Conservation (phyloP, 2,113 vertebrate species). For the Phalacrocorax carbo region DNA sequence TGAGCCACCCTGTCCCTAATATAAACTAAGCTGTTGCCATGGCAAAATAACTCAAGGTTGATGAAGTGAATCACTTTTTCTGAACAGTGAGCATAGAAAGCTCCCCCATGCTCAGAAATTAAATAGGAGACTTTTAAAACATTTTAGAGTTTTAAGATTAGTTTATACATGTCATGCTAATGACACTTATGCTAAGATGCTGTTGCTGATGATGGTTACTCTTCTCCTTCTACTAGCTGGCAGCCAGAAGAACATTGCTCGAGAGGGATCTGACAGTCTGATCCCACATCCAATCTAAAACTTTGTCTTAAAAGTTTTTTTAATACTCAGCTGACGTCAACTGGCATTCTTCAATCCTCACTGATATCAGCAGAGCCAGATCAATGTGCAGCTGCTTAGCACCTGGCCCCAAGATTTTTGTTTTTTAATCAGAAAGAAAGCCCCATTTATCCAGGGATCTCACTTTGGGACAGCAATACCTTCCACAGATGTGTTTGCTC, state of each 20-base stretch:
- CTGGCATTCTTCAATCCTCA: background rate
- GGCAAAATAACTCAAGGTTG: background rate
- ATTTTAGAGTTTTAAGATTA: background rate
- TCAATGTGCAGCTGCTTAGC: constrained; percentile 48
- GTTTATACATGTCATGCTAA: background rate
- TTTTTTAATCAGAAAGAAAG: constrained; percentile 31
- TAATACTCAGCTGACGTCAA: constrained; percentile 16
- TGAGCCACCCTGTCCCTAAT: background rate
- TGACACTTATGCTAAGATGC: background rate
- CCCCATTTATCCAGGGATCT: background rate
- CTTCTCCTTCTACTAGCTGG: background rate
- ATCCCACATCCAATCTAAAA: background rate
- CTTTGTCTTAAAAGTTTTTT: background rate
- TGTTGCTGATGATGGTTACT: background rate
- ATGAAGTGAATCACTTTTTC: background rate
- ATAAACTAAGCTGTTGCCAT: background rate
- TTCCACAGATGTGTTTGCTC: constrained; percentile 32
- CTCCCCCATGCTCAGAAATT: background rate
- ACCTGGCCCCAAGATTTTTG: constrained; percentile 22
- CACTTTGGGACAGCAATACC: background rate
- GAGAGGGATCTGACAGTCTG: background rate
- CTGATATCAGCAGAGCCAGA: background rate
- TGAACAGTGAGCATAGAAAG: background rate
- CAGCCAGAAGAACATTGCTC: background rate
- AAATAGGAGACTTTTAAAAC: background rate